Evolutionary conservation across 1,140 invertebrate species (phyloP).

Genomic region (Drosophila sturtevanti): DNA sequence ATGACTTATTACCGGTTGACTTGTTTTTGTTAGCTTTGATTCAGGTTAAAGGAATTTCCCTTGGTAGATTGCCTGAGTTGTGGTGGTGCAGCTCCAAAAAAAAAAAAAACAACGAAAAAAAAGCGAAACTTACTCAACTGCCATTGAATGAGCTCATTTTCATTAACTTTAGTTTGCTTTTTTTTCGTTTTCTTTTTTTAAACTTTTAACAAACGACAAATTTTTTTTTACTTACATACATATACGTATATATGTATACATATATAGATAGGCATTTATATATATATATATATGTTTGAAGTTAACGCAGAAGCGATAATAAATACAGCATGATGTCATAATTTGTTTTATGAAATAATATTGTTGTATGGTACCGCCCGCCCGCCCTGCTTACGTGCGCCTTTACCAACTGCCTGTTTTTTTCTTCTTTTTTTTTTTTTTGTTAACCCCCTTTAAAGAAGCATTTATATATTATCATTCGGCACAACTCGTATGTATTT

Average conservation of each 20-base stretch:
- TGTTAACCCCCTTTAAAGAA: not conserved
- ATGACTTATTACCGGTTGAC: not conserved
- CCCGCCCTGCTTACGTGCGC: too few species aligned
- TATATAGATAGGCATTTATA: too few species aligned
- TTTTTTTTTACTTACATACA: not conserved
- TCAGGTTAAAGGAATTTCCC: slow-evolving; percentile 33
- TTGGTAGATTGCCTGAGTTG: slow-evolving; percentile 14
- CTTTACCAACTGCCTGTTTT: too few species aligned
- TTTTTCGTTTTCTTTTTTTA: not conserved
- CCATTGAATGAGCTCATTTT: slow-evolving; percentile 26
- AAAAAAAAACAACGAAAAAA: not conserved
- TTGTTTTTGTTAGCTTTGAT: slow-evolving; percentile 7
- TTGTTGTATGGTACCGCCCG: not conserved
- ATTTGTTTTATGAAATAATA: slow-evolving; percentile 53
- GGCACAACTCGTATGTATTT: not conserved
- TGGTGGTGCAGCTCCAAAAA: not conserved
- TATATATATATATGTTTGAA: slow-evolving; percentile 35
- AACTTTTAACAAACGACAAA: not conserved
- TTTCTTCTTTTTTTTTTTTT: too few species aligned
- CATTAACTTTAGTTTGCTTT: slow-evolving; percentile 28
- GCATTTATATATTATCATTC: slow-evolving; percentile 2
- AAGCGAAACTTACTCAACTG: slow-evolving; percentile 11
- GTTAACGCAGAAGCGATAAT: slow-evolving; percentile 71
- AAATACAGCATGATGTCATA: slow-evolving; percentile 72
- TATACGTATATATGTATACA: not conserved